Conservation (phyloP, 2,113 vertebrate genomes). For the Baryphthengus martii region DNA sequence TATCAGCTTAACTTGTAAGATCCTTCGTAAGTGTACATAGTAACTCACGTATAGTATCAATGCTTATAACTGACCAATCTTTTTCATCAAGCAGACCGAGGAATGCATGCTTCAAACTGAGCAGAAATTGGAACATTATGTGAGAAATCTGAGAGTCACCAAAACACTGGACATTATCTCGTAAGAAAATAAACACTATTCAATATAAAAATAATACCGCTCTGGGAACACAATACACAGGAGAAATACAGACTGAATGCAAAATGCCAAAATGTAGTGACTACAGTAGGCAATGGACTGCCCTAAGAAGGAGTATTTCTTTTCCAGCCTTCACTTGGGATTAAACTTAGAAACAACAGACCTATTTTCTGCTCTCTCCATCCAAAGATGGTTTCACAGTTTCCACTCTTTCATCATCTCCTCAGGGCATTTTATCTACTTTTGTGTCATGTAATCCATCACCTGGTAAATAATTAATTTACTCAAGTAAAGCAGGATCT, state of each 20-base stretch:
- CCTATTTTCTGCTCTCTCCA: not conserved
- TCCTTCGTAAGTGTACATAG: not conserved
- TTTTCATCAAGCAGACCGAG: not conserved
- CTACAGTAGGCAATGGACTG: not conserved
- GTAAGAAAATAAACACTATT: not conserved
- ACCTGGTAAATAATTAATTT: constrained; percentile 65
- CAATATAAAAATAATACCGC: not conserved
- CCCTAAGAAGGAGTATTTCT: not conserved
- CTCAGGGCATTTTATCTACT: constrained; percentile 38
- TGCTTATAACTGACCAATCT: not conserved
- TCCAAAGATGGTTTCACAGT: not conserved
- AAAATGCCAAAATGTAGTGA: not conserved
- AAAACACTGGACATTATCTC: not conserved
- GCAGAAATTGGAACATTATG: not conserved
- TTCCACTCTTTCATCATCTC: constrained; percentile 28
- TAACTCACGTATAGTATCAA: not conserved
- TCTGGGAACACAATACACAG: not conserved
- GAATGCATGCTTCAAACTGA: not conserved
- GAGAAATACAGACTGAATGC: not conserved
- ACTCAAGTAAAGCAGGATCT: constrained; percentile 7
- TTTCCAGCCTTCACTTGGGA: not conserved
- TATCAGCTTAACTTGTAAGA: not conserved
- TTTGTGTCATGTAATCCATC: constrained; percentile 34
- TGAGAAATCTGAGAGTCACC: not conserved
- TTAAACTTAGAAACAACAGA: not conserved